Evolutionary conservation across 2,888 invertebrate species (phyloP).

Genomic region (Aproaerema taeniolella): DNA sequence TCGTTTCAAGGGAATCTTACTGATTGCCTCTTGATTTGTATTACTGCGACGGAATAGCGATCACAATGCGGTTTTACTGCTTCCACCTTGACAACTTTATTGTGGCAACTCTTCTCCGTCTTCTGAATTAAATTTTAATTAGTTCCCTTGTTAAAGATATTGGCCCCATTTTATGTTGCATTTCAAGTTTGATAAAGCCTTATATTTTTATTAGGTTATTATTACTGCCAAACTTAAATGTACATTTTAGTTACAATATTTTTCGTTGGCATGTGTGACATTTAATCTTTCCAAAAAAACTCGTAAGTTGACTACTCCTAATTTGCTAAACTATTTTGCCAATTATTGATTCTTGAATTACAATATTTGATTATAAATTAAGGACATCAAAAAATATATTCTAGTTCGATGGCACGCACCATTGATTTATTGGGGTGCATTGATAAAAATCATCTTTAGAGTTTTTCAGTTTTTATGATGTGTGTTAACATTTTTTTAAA

Average conservation of each 20-base stretch:
- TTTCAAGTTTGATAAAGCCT: conserved; percentile 4
- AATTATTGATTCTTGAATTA: too few species aligned
- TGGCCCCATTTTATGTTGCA: conserved; percentile 39
- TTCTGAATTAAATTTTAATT: conserved; percentile 57
- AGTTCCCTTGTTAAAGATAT: conserved; percentile 56
- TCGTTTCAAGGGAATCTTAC: conserved; percentile 7
- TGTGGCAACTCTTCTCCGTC: conserved; percentile 42
- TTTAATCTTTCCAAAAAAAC: too few species aligned
- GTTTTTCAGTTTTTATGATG: too few species aligned
- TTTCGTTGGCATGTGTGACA: background rate
- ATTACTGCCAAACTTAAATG: background rate
- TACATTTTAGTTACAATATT: background rate
- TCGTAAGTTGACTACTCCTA: too few species aligned
- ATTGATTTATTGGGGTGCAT: too few species aligned
- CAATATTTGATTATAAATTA: too few species aligned
- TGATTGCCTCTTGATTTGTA: conserved; percentile 27
- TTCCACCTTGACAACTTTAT: conserved; percentile 47
- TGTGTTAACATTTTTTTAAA: too few species aligned
- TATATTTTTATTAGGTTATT: conserved; percentile 24
- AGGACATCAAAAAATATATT: too few species aligned
- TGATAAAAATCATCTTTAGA: too few species aligned
- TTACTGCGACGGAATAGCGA: conserved; percentile 23
- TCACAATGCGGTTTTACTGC: conserved; percentile 42
- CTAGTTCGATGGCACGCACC: too few species aligned
- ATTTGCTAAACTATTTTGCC: too few species aligned